These are phyloP conservation scores for Sminthurides bifidus DNA, from an alignment of 1,140 invertebrate genomes.

Conservation along the genomic window DNA sequence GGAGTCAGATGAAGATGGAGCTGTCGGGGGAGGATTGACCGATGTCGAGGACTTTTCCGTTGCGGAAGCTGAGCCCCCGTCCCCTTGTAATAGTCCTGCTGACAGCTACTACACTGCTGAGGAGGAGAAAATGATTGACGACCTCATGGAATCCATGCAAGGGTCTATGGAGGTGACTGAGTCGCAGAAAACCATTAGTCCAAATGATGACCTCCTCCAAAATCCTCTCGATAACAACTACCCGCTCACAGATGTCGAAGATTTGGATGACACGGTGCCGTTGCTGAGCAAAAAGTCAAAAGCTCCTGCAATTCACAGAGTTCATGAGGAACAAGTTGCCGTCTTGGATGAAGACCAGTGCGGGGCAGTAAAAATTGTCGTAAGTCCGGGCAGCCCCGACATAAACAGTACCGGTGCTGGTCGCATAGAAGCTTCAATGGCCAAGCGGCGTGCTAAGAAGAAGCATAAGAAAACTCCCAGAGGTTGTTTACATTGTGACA, in stretches of 20 bases:
- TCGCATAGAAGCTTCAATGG: not conserved
- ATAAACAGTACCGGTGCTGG: not conserved
- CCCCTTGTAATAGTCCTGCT: not conserved
- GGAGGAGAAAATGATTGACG: conserved; percentile 13
- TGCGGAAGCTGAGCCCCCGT: conserved; percentile 1
- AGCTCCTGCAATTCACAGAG: too few species aligned
- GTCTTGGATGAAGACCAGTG: not conserved
- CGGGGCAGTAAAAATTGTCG: conserved; percentile 5
- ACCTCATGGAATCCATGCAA: conserved; percentile 12
- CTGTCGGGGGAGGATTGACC: conserved; percentile 2
- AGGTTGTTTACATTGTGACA: conserved; percentile 2
- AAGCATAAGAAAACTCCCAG: conserved; percentile 14
- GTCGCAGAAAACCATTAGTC: not conserved
- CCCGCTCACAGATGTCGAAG: conserved; percentile 1
- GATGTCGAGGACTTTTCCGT: conserved; percentile 18
- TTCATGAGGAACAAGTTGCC: too few species aligned
- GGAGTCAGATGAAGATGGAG: conserved; percentile 14
- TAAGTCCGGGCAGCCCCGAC: conserved; percentile 13
- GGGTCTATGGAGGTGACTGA: conserved; percentile 7
- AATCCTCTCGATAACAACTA: not conserved
- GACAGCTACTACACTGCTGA: not conserved
- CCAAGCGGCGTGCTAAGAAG: conserved; percentile 17
- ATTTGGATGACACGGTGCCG: not conserved
- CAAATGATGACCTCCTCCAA: not conserved
- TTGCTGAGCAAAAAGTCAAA: too few species aligned